Percentiles rank a stretch among this genome's conserved stretches.
Evolutionary conservation across 2,797 vertebrate genomes (phyloP).

Genomic region (Paedocypris micromegethes): DNA sequence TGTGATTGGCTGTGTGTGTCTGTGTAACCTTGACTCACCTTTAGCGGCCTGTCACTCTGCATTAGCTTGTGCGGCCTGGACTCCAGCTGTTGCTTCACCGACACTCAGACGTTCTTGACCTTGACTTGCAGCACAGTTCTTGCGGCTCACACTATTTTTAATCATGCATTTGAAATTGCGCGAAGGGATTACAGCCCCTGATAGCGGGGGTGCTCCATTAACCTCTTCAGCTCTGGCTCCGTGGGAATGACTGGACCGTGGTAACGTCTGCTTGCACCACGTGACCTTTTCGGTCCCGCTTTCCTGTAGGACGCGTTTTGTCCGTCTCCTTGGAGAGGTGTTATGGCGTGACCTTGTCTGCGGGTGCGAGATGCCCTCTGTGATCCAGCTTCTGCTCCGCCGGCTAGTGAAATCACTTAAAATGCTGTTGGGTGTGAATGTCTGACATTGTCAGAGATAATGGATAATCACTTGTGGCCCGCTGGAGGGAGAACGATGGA

Average conservation of each 20-base stretch:
- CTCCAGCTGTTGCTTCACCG: slow-evolving; percentile 86
- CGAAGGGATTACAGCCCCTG: slow-evolving; percentile 69
- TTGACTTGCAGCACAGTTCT: slow-evolving; percentile 79
- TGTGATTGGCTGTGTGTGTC: slow-evolving; percentile 43
- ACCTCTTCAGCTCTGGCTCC: slow-evolving; percentile 46
- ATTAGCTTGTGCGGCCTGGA: slow-evolving; percentile 79
- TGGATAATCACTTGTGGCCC: slow-evolving; percentile 71
- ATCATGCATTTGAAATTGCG: slow-evolving; percentile 73
- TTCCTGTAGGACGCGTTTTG: too few relatives aligned
- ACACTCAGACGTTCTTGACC: slow-evolving; percentile 83
- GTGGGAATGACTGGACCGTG: slow-evolving; percentile 17
- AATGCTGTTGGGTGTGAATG: slow-evolving; percentile 72
- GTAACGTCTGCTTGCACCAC: slow-evolving; percentile 52
- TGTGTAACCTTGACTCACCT: slow-evolving; percentile 77
- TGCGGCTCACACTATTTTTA: slow-evolving; percentile 66
- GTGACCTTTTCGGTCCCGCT: not conserved
- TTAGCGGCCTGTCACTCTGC: slow-evolving; percentile 80
- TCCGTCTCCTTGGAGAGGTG: too few relatives aligned
- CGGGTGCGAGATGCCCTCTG: slow-evolving; percentile 52
- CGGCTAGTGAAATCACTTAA: slow-evolving; percentile 69
- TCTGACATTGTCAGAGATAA: slow-evolving; percentile 79
- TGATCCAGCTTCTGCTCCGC: slow-evolving; percentile 58
- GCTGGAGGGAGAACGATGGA: slow-evolving; percentile 53
- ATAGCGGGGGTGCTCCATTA: slow-evolving; percentile 66
- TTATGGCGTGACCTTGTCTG: slow-evolving; percentile 60